phyloP scores from a whole-genome alignment of 2,797 vertebrate genomes.

The Florisuga fusca region DNA sequence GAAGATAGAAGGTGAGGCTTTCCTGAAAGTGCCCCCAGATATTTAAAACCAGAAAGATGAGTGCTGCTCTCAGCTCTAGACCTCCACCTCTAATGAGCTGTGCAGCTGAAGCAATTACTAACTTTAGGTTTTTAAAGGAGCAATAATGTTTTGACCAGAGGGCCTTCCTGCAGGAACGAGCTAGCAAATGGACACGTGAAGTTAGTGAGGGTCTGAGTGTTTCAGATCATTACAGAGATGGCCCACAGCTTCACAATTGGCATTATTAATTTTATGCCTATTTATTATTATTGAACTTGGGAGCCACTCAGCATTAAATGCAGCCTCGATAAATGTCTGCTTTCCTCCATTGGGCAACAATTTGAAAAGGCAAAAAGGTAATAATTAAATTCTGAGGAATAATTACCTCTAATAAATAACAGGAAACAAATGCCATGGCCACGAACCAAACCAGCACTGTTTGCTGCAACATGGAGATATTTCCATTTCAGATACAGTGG shows the following conservation, averaged over 20 bases:
- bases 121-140: conserved; percentile 34
- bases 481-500: neutral
- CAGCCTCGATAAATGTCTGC: conserved; percentile 34
- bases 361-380: conserved; percentile 2
- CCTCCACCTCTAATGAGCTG: conserved; percentile 26
- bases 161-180: conserved; percentile 60
- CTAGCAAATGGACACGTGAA: conserved; percentile 68
- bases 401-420: conserved; percentile 29
- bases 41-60: neutral
- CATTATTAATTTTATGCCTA: no score
- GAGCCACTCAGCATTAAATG: conserved; percentile 8
- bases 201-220: conserved; percentile 67
- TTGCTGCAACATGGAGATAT: fast-evolving
- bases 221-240: conserved; percentile 58
- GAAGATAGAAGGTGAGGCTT: neutral
- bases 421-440: neutral
- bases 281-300: conserved; percentile 28
- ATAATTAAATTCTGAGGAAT: conserved; percentile 53
- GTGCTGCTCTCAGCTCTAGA: conserved; percentile 26
- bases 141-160: conserved; percentile 51
- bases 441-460: neutral
- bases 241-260: conserved; percentile 54
- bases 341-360: neutral
- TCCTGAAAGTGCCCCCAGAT: neutral
- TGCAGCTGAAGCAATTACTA: conserved; percentile 56